Base-by-base conservation (phyloP, 92 coral and sea anemone species). In the Desmophyllum pertusum region DNA sequence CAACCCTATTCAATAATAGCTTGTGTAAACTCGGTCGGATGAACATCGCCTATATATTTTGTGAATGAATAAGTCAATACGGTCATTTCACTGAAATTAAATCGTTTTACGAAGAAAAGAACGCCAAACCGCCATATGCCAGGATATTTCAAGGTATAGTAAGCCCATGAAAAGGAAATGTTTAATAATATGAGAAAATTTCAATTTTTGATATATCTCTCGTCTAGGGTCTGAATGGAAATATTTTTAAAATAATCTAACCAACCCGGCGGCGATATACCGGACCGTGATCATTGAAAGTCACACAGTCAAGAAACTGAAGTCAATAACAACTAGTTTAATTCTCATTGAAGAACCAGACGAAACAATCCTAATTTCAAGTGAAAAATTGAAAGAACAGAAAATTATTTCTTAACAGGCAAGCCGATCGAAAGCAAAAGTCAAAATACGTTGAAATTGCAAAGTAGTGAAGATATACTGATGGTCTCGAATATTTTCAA, bases 21-120 rank as follows among this genome's bases (percentile, higher is more conserved):
- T 69, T 68, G 67, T 80, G 84, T 68, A 80, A 67, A 46, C 43
- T 36, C 1, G 18, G 19, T 27, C 25, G 17, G 66, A 36, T 45
- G 84, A 68, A 69, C 68, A 80, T 80, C 68, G 31, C 50, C 39
- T 68, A 68, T 68, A n/a, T n/a, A 80, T 69, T 69, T 67, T 36
- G 40, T 11, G 74, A 10, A 69, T 30, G 50, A 31, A 67, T 67
- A 80, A 36, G 66, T 36, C 45, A 80, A 66, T 67, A 80, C 64
- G 48, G 65, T 21, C 36, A 68, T 29, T 33, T 68, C 40, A 30
- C 51, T 69, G 48, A 69, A 23, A 45, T 68, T 67, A 15, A 67
- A 42, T 37, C 46, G 52, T 0, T 15, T 14, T 21, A 25, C 15
- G 40, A 27, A 29, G 23, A 0, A 15, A 59, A 57, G 1, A 77